Conservation (phyloP, 2,113 vertebrate genomes). For the Perca fluviatilis region DNA sequence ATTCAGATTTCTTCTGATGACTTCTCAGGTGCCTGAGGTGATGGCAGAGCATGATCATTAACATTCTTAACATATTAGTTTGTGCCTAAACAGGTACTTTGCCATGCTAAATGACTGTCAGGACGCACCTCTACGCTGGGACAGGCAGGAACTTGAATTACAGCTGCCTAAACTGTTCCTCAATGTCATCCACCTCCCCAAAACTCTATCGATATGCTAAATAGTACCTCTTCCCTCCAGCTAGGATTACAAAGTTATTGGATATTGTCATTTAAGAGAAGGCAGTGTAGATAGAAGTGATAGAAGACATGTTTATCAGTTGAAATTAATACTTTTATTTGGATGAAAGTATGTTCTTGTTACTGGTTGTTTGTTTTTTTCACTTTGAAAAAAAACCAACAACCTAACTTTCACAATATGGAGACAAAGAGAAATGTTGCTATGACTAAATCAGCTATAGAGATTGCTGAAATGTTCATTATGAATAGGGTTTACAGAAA, state of each 20-base stretch:
- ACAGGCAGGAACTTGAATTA: constrained; percentile 48
- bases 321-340: background rate
- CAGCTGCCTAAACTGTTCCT: constrained; percentile 10
- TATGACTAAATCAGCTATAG: background rate
- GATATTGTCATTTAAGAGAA: background rate
- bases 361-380: background rate
- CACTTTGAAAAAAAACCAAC: too few species aligned
- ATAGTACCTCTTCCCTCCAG: background rate
- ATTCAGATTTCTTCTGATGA: constrained; percentile 36
- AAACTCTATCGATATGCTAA: background rate
- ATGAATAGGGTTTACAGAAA: background rate
- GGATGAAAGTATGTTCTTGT: background rate
- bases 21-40: constrained; percentile 32
- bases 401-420: too few species aligned
- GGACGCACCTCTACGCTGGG: background rate
- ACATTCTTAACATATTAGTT: constrained; percentile 61
- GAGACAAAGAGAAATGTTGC: background rate
- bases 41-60: constrained; percentile 36
- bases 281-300: background rate
- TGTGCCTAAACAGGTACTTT: constrained; percentile 35
- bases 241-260: background rate
- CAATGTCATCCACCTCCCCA: background rate
- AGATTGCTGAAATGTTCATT: background rate
- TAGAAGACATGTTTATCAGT: background rate
- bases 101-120: background rate